Evolutionary conservation across 2,113 vertebrate species (phyloP), one percentile per base, ranked within the genome.

Genomic region (Pteruthius melanotis): DNA sequence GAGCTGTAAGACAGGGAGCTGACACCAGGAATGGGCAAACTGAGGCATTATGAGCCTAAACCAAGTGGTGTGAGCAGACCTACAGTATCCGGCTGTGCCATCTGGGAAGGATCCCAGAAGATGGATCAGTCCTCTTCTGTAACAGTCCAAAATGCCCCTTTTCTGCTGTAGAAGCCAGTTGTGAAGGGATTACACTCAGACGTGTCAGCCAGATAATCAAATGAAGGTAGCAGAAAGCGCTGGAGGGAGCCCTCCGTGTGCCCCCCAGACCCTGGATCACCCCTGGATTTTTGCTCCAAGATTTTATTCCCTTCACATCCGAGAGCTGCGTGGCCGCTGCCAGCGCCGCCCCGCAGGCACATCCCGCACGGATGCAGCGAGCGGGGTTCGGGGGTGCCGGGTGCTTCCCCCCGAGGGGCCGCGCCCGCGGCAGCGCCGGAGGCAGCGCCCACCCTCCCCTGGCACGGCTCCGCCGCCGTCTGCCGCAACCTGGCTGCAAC

Each of bases 401-500:
- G 82, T 89, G 84, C 74, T 93, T 57, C 52, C 81, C 72, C 69
- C 75, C 1, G 10, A 44, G 68, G 72, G 89, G 35, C 59, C 4
- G 1, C 8, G 52, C 87, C 47, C 16, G 3, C 6, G 5, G 71
- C 31, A 8, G 11, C 31, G 87, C 77, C 39, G 23, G 61, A 10
- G 27, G 87, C 91, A 85, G 61, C 50, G 22, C 79, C 76, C 83
- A 82, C 47, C 18, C 69, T 68, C 23, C n/a, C 68, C 52, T 80
- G 64, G 95, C 92, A 91, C 81, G 87, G 28, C 87, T 77, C 77
- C 9, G 2, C 59, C 54, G 1, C 94, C 77, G 90, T 89, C 92
- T 95, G 95, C 81, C 20, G 22, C 87, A 91, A 5, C 93, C 89
- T 94, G 88, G 74, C 82, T 71, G 66, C 85, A 92, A 15, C 81